phyloP scores from a whole-genome alignment of 2,888 invertebrate genomes.

The Shargacucullia verbasci region DNA sequence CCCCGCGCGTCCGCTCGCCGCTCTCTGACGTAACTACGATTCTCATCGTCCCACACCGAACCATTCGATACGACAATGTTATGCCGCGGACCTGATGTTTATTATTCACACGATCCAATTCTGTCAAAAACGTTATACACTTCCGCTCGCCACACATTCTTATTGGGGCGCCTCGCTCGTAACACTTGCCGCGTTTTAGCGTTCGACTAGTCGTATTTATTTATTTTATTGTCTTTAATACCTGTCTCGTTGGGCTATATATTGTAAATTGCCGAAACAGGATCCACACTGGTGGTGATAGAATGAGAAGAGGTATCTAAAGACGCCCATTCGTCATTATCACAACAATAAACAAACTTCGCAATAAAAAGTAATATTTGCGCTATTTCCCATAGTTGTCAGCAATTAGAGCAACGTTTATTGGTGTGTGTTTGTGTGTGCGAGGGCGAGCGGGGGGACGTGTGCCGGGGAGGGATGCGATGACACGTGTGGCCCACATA shows the following conservation, averaged over 20 bases:
- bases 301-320: slow-evolving; percentile 49
- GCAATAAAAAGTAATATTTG: slow-evolving; percentile 82
- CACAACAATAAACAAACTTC: slow-evolving; percentile 75
- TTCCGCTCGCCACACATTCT: slow-evolving; percentile 69
- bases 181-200: slow-evolving; percentile 48
- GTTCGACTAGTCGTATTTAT: slow-evolving; percentile 51
- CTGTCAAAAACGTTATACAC: slow-evolving; percentile 73
- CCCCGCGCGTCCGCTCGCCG: slow-evolving; percentile 50
- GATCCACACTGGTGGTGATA: slow-evolving; percentile 56
- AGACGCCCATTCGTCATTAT: slow-evolving; percentile 75
- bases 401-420: slow-evolving; percentile 82
- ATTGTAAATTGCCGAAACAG: slow-evolving; percentile 45
- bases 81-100: slow-evolving; percentile 72
- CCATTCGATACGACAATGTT: slow-evolving; percentile 67
- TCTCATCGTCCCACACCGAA: slow-evolving; percentile 65
- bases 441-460: slow-evolving; percentile 33
- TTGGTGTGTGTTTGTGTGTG: slow-evolving; percentile 68
- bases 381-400: slow-evolving; percentile 86
- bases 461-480: slow-evolving; percentile 50
- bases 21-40: slow-evolving; percentile 64
- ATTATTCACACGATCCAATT: slow-evolving; percentile 81
- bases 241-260: slow-evolving; percentile 43
- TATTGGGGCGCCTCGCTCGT: slow-evolving; percentile 64
- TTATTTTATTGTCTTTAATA: slow-evolving; percentile 61
- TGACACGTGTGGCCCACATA: slow-evolving; percentile 88